phyloP scores from a whole-genome alignment of 1,140 invertebrate genomes.

The Campodea augens region DNA sequence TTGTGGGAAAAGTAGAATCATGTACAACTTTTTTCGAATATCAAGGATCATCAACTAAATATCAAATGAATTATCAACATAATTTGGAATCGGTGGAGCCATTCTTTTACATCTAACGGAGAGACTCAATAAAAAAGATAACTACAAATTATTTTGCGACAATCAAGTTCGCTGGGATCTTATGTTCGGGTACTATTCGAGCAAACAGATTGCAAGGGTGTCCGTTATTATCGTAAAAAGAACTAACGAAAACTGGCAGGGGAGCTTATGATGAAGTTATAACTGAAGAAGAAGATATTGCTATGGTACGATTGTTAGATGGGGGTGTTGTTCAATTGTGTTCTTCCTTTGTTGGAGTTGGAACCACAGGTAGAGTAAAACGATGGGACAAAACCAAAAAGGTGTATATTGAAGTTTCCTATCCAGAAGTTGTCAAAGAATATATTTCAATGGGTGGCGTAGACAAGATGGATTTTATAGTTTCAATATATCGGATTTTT shows the following conservation, averaged over 20 bases:
- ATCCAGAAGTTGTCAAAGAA: constrained; percentile 19
- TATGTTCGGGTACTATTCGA: constrained; percentile 20
- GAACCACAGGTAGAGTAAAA: constrained; percentile 19
- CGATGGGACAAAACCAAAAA: constrained; percentile 19
- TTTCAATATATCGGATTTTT: constrained; percentile 16
- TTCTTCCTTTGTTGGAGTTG: constrained; percentile 22
- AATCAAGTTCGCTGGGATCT: constrained; percentile 21
- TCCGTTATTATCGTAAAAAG: constrained; percentile 20
- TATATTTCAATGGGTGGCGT: constrained; percentile 25
- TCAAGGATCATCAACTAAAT: constrained; percentile 17
- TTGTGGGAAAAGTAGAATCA: constrained; percentile 12
- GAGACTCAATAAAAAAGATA: constrained; percentile 8
- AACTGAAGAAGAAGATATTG: constrained; percentile 15
- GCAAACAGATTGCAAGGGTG: constrained; percentile 21
- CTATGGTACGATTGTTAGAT: constrained; percentile 21
- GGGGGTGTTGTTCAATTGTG: constrained; percentile 23
- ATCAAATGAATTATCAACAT: constrained; percentile 10
- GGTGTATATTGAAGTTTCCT: constrained; percentile 17
- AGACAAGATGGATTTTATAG: constrained; percentile 19
- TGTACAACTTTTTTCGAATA: constrained; percentile 16
- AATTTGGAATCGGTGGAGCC: constrained; percentile 13
- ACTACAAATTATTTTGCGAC: constrained; percentile 13
- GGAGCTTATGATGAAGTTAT: constrained; percentile 21
- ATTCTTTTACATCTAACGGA: constrained; percentile 15
- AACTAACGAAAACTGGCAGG: constrained; percentile 19